Percentiles rank a stretch among this genome's conserved stretches.
Conservation (phyloP, 2,797 vertebrate genomes). For the Pagetopsis macropterus region DNA sequence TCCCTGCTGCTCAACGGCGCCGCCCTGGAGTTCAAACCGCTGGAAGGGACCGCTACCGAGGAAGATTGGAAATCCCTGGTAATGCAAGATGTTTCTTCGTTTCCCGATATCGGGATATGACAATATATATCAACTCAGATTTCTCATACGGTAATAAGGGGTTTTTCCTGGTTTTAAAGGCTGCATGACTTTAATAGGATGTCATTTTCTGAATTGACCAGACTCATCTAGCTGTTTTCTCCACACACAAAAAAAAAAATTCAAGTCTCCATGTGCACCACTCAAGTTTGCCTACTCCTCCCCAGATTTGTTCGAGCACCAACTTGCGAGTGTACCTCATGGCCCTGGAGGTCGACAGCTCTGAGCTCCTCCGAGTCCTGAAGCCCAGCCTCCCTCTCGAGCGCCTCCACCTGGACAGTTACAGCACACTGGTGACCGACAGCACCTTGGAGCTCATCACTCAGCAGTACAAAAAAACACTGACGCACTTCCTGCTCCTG, state of each 20-base stretch:
- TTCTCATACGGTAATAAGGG: too few relatives aligned
- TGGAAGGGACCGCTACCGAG: conserved; percentile 92
- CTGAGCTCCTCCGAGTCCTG: conserved; percentile 93
- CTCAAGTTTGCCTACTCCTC: not conserved
- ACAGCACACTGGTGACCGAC: conserved; percentile 91
- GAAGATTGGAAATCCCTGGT: conserved; percentile 95
- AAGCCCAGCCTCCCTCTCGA: conserved; percentile 97
- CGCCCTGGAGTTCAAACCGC: conserved; percentile 91
- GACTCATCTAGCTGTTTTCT: too few relatives aligned
- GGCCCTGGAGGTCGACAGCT: conserved; percentile 94
- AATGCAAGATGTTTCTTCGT: not conserved
- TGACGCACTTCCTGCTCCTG: conserved; percentile 96
- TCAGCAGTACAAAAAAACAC: conserved; percentile 97
- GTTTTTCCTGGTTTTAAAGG: too few relatives aligned
- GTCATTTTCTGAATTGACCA: too few relatives aligned
- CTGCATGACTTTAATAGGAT: too few relatives aligned
- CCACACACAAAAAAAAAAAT: too few relatives aligned
- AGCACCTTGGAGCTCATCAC: conserved; percentile 95
- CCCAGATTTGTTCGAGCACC: conserved; percentile 86
- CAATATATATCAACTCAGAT: too few relatives aligned
- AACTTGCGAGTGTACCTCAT: conserved; percentile 97
- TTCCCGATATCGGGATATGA: not conserved
- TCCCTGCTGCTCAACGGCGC: conserved; percentile 94
- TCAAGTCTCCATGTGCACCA: not conserved
- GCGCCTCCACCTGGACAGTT: conserved; percentile 98